Evolutionary conservation across 2,888 invertebrate genomes (phyloP), one percentile per base, ranked within the genome.

Genomic region (Tetragnatha montana): DNA sequence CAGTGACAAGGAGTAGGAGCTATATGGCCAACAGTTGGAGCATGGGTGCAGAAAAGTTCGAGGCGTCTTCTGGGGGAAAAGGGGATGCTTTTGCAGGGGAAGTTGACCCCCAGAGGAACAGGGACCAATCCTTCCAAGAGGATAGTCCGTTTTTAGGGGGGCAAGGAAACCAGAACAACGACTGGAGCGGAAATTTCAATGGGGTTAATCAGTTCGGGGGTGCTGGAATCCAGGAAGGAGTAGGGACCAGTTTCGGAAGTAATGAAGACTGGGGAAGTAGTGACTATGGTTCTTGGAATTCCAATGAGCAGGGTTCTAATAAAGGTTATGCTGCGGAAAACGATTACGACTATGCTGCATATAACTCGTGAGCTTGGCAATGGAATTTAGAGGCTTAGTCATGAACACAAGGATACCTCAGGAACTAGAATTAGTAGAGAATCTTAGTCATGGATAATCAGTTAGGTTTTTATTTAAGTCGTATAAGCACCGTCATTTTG

Each of bases 1-100:
- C 12, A 17, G n/a, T 8, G 35, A 68, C 17, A 17, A 50, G 35
- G 75, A 60, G 6, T 6, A 70, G 19, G 7, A 82, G 75, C 8
- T 86, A 73, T 51, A 76, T 75, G 7, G 51, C 81, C 2, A 89
- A 89, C 17, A 76, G 70, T 6, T 89, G 89, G 89, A 89, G 89
- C n/a, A 78, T 89, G 69, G 74, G 76, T 8, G 17, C 79, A 14
- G 19, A 80, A 12, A 81, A 81, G 21, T 85, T 81, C 60, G 75
- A 81, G n/a, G 22, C 21, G 8, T 74, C 68, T 12, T 60, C 69
- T 51, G 49, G 69, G 14, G 73, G 60, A 19, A 82, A 49, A 49
- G 69, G 79, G 2, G 80, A 89, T 10, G n/a, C 50, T 17, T 69
- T 80, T 21, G 49, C 73, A 19, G 21, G 22, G 51, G 68, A 47